Evolutionary conservation across 2,888 invertebrate genomes (phyloP), one percentile per base, ranked within the genome.

Genomic region (Ligdia adustata): DNA sequence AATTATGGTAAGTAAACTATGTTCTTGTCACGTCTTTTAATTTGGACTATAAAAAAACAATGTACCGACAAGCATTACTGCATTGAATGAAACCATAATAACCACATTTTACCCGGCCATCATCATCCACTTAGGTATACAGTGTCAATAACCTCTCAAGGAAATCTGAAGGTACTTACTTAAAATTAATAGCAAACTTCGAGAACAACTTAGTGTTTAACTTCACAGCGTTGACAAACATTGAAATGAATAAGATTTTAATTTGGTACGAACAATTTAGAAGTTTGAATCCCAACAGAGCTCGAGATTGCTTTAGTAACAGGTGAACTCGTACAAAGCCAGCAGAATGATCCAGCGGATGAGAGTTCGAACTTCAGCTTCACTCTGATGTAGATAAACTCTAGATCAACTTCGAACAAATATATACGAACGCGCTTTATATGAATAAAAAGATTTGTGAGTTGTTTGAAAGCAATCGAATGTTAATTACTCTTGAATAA

Each of bases 41-140:
- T n/a, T n/a, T n/a, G n/a, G n/a, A n/a, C n/a, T n/a, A n/a, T n/a
- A n/a, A n/a, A n/a, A n/a, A n/a, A n/a, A n/a, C n/a, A n/a, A n/a
- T n/a, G n/a, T n/a, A n/a, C n/a, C n/a, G n/a, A n/a, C n/a, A n/a
- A n/a, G n/a, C n/a, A n/a, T n/a, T n/a, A n/a, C n/a, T n/a, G n/a
- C n/a, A n/a, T n/a, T n/a, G n/a, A n/a, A n/a, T n/a, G 5, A 13
- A 16, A 35, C 26, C 9, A 29, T 31, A 47, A 35, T 40, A 2
- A 14, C 9, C 6, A 22, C n/a, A 2, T 6, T 27, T 37, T 29
- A 24, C 55, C 62, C 55, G 65, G 64, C 63, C 57, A 59, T 71
- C 76, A 79, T 75, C 82, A 82, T 82, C 83, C 79, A 79, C 79
- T 18, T 69, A 83, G 79, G 80, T 71, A 76, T 69, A 70, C 60